phyloP scores from a whole-genome alignment of 2,888 invertebrate species.

The Catocala nupta region DNA sequence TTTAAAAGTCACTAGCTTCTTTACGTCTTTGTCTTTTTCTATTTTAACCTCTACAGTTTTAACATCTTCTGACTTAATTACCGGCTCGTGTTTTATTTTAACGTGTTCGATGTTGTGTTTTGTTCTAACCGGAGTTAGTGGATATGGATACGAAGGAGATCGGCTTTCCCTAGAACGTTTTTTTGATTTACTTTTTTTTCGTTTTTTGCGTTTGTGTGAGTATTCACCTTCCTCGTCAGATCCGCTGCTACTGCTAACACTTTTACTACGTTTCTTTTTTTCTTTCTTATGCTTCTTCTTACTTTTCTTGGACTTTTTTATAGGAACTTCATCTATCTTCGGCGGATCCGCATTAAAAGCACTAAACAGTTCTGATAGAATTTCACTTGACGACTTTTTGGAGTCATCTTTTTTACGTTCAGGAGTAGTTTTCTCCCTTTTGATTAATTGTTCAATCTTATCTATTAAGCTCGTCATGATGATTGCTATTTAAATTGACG shows the following conservation, averaged over 20 bases:
- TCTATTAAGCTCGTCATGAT: conserved; percentile 77
- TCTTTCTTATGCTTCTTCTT: conserved; percentile 90
- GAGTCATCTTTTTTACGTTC: conserved; percentile 79
- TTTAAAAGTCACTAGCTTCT: conserved; percentile 58
- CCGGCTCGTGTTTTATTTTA: conserved; percentile 54
- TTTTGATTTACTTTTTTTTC: conserved; percentile 85
- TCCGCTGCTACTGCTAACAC: conserved; percentile 75
- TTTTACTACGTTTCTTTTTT: conserved; percentile 80
- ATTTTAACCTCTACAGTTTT: conserved; percentile 54
- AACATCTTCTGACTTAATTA: conserved; percentile 54
- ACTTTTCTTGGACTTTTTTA: conserved; percentile 83
- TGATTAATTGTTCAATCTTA: conserved; percentile 80
- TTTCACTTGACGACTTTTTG: conserved; percentile 92
- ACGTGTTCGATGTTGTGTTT: conserved; percentile 59
- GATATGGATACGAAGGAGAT: conserved; percentile 61
- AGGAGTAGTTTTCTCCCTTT: conserved; percentile 80
- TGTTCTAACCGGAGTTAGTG: conserved; percentile 64
- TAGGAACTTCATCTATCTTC: conserved; percentile 77
- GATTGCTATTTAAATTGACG: conserved; percentile 16
- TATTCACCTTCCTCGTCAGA: conserved; percentile 81
- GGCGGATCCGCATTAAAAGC: conserved; percentile 92
- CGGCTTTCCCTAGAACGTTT: conserved; percentile 66
- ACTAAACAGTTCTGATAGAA: conserved; percentile 93
- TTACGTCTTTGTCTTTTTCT: conserved; percentile 54
- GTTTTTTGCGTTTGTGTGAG: conserved; percentile 86